phyloP scores from a whole-genome alignment of 2,888 invertebrate species.

The Habroteleia sp. region DNA sequence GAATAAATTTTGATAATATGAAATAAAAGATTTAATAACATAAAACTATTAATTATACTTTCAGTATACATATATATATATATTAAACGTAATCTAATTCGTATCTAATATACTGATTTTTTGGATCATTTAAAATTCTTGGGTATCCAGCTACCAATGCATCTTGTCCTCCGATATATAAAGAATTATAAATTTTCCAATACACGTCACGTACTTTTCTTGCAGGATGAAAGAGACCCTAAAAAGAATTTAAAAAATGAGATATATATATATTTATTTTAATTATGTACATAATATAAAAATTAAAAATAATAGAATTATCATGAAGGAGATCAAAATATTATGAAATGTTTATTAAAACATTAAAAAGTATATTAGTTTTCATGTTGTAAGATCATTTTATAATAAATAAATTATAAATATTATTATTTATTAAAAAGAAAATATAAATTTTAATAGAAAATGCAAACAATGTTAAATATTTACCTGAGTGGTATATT shows the following conservation, averaged over 20 bases:
- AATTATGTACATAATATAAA: no score
- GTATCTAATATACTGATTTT: slow-evolving; percentile 95
- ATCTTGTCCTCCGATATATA: slow-evolving; percentile 99
- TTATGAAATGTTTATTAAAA: not conserved
- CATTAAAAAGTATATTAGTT: no score
- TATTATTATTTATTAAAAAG: not conserved
- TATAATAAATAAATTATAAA: no score
- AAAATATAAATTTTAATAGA: no score
- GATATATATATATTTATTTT: not conserved
- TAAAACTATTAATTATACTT: slow-evolving; percentile 3
- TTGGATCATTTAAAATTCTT: slow-evolving; percentile 96
- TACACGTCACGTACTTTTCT: slow-evolving; percentile 99
- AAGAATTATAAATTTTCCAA: slow-evolving; percentile 99
- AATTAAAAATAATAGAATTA: no score
- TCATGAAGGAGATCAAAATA: no score
- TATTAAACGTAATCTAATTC: slow-evolving; percentile 96
- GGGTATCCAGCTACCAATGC: slow-evolving; percentile 98
- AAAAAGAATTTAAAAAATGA: slow-evolving; percentile 6
- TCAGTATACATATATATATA: slow-evolving; percentile 67
- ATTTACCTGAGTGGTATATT: slow-evolving; percentile 94
- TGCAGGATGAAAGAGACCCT: slow-evolving; percentile 99
- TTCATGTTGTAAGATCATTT: no score
- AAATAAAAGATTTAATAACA: not conserved
- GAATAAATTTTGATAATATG: slow-evolving; percentile 1
- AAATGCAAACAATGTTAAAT: no score